Conservation (phyloP, 2,888 invertebrate species). For the Chouioia cunea region DNA sequence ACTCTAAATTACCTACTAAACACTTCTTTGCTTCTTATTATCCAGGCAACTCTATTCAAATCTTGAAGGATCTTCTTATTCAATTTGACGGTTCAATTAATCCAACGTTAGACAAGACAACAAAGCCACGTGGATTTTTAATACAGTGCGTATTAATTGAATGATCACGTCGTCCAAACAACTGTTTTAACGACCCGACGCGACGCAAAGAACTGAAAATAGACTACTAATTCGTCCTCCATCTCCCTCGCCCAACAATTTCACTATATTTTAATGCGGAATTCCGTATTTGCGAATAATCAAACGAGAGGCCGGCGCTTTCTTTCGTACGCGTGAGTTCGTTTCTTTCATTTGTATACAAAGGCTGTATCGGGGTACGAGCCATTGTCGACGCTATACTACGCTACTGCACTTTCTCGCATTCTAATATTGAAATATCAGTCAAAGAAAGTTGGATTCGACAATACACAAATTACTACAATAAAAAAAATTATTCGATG, state of each 20-base stretch:
- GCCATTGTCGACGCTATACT: constrained; percentile 16
- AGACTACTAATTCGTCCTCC: neutral
- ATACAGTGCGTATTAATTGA: neutral
- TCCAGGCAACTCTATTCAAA: too few relatives aligned
- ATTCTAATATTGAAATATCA: constrained; percentile 43
- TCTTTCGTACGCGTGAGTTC: constrained; percentile 25
- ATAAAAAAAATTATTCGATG: neutral
- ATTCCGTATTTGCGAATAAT: constrained; percentile 46
- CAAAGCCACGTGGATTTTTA: neutral
- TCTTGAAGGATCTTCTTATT: too few relatives aligned
- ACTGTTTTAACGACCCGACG: neutral
- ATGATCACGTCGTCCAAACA: neutral
- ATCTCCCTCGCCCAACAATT: constrained; percentile 2
- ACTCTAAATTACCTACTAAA: too few relatives aligned
- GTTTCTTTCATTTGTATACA: constrained; percentile 45
- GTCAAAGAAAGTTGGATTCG: constrained; percentile 32
- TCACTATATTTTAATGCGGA: constrained; percentile 33
- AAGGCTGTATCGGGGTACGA: constrained; percentile 35
- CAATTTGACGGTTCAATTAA: constrained; percentile 4
- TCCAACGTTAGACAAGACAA: neutral
- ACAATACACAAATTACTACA: constrained; percentile 19
- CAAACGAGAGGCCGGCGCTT: constrained; percentile 21
- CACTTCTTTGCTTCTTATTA: too few relatives aligned
- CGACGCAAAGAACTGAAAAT: neutral
- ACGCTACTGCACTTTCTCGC: constrained; percentile 41